Evolutionary conservation across 2,888 invertebrate species (phyloP).

Genomic region (Trachelus tabidus): DNA sequence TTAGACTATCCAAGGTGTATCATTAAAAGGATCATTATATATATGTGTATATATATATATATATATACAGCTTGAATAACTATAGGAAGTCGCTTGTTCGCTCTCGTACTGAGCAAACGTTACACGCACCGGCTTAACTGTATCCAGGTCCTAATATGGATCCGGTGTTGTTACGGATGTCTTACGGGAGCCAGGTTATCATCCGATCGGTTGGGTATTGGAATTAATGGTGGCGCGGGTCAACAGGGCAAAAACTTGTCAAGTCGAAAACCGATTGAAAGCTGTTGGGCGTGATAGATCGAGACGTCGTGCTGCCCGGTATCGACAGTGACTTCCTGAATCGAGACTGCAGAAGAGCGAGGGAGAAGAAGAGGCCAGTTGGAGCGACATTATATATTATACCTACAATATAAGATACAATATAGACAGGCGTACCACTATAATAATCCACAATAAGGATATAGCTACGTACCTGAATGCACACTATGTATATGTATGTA

Average conservation of each 20-base stretch:
- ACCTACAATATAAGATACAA: background rate
- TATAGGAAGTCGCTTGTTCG: constrained; percentile 7
- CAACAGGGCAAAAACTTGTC: constrained; percentile 4
- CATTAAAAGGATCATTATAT: background rate
- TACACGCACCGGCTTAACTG: constrained; percentile 23
- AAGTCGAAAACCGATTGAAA: constrained; percentile 3
- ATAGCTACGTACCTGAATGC: background rate
- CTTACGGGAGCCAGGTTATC: constrained; percentile 21
- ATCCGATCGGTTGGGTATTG: constrained; percentile 12
- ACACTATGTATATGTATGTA: background rate
- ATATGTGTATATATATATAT: too few relatives aligned
- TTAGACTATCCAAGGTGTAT: background rate
- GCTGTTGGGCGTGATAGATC: background rate
- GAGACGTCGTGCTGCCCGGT: background rate
- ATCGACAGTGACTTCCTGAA: background rate
- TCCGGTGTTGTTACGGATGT: constrained; percentile 18
- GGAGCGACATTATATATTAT: background rate
- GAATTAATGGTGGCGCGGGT: constrained; percentile 15
- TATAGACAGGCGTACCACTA: background rate
- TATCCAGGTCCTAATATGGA: constrained; percentile 19
- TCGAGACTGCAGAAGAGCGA: background rate
- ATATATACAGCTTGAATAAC: background rate
- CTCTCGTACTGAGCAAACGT: constrained; percentile 22
- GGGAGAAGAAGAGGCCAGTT: background rate
- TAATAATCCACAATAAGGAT: background rate